Evolutionary conservation across 2,113 vertebrate genomes (phyloP), one percentile per base, ranked within the genome.

Genomic region (Takifugu flavidus): DNA sequence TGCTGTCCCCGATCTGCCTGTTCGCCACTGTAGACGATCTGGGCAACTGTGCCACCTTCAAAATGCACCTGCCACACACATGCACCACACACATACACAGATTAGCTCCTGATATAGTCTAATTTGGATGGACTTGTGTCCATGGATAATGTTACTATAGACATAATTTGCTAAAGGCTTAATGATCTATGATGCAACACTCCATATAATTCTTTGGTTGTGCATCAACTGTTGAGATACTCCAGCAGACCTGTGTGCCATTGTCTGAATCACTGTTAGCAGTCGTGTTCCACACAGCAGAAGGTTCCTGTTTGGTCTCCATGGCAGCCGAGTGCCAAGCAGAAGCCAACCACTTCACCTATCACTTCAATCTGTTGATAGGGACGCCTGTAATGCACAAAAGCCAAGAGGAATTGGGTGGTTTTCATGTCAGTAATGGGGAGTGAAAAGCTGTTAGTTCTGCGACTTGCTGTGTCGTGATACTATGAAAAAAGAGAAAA

Each of bases 21-120:
- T 59, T 97, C 95, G 0, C 94, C 95, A 0, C 95, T 92, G 87
- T 99, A 99, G 66, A 99, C 94, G 0, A 99, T 98, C 90, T 99
- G 95, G 12, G 97, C 94, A 85, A 99, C 95, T 0, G 96, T 60
- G 13, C 93, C 92, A 0, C 83, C 91, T 72, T 98, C 96, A 71
- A 98, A 98, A 88, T 96, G 95, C 44, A 99, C 95, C 97, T 99
- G 84, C 13, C 81, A 61, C n/a, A 49, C 10, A 25, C 14, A 8
- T 4, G 34, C 11, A 59, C 58, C 31, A 3, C 6, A 68, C 39
- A 84, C 13, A 28, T 8, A 49, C 0, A 4, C 8, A 29, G 6
- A 5, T 51, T 53, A 27, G 6, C 8, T 39, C 34, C 34, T 39
- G 34, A 39, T 39, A 39, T 7, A 34, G 6, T 39, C 34, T 39